Evolutionary conservation across 2,888 invertebrate species (phyloP).

Genomic region (Hyposoter dolosus): DNA sequence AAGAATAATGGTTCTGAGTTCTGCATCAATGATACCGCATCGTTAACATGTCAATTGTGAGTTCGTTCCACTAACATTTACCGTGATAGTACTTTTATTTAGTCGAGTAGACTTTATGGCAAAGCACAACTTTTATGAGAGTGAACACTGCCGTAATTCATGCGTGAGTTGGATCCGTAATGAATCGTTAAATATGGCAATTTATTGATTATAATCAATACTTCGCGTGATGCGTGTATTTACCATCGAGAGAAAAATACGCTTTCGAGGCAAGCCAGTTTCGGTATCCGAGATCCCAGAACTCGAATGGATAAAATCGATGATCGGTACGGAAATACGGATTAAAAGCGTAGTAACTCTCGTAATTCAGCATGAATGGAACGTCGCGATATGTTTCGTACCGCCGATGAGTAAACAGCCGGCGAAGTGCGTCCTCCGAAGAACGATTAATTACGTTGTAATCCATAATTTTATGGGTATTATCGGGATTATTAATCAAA

Average conservation of each 20-base stretch:
- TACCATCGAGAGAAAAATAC: slow-evolving; percentile 53
- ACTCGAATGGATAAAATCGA: slow-evolving; percentile 65
- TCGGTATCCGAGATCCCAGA: slow-evolving; percentile 52
- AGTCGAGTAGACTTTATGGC: neutral
- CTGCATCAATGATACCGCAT: neutral
- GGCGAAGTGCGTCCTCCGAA: slow-evolving; percentile 44
- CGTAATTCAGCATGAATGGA: slow-evolving; percentile 61
- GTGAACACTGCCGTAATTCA: neutral
- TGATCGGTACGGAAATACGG: slow-evolving; percentile 67
- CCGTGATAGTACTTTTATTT: neutral
- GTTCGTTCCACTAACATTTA: neutral
- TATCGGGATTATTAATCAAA: neutral
- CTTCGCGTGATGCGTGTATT: slow-evolving; percentile 8
- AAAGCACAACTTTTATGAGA: neutral
- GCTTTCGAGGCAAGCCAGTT: slow-evolving; percentile 55
- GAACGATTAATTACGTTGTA: slow-evolving; percentile 63
- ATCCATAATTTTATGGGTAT: slow-evolving; percentile 61
- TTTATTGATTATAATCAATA: slow-evolving; percentile 5
- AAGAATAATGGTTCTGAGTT: neutral
- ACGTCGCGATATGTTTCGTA: slow-evolving; percentile 65
- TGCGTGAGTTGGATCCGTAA: neutral
- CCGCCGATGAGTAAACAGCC: slow-evolving; percentile 24
- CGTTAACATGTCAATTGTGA: neutral
- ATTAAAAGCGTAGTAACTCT: slow-evolving; percentile 64
- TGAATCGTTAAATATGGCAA: slow-evolving; percentile 1